Evolutionary conservation across 2,888 invertebrate species (phyloP).

Genomic region (Orthosia gothica): DNA sequence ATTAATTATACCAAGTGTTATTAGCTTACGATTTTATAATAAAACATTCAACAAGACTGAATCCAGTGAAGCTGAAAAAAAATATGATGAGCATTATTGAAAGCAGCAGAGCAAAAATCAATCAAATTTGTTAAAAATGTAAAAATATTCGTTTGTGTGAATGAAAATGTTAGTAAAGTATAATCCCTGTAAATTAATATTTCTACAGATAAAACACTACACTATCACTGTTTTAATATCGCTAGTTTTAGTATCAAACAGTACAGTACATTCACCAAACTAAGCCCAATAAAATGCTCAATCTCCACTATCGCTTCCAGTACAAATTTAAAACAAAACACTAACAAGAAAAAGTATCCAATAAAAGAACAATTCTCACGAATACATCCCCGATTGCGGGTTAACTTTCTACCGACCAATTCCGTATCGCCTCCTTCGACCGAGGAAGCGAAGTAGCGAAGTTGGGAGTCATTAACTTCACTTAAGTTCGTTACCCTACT

Average conservation of each 20-base stretch:
- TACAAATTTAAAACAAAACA: too few species aligned
- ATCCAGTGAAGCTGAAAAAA: background rate
- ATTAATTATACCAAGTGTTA: background rate
- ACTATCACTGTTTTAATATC: too few species aligned
- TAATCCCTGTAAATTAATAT: too few species aligned
- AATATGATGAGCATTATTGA: background rate
- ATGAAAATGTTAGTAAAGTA: too few species aligned
- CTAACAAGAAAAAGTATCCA: too few species aligned
- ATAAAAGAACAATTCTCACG: too few species aligned
- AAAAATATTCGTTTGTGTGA: too few species aligned
- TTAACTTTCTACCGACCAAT: slow-evolving; percentile 79
- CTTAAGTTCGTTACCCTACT: slow-evolving; percentile 79
- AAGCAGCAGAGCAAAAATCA: background rate
- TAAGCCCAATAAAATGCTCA: slow-evolving; percentile 45
- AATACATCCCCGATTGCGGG: slow-evolving; percentile 56
- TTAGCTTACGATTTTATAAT: background rate
- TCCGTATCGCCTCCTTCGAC: slow-evolving; percentile 73
- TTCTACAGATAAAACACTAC: too few species aligned
- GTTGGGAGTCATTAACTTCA: slow-evolving; percentile 83
- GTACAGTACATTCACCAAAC: slow-evolving; percentile 16
- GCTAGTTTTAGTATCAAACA: background rate
- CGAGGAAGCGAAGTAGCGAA: slow-evolving; percentile 71
- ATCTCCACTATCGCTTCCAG: too few species aligned
- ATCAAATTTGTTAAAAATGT: background rate
- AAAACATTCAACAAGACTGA: too few species aligned